These are phyloP conservation scores for Danaus melanippus DNA, from an alignment of 1,140 invertebrate species.

Conservation along the genomic window DNA sequence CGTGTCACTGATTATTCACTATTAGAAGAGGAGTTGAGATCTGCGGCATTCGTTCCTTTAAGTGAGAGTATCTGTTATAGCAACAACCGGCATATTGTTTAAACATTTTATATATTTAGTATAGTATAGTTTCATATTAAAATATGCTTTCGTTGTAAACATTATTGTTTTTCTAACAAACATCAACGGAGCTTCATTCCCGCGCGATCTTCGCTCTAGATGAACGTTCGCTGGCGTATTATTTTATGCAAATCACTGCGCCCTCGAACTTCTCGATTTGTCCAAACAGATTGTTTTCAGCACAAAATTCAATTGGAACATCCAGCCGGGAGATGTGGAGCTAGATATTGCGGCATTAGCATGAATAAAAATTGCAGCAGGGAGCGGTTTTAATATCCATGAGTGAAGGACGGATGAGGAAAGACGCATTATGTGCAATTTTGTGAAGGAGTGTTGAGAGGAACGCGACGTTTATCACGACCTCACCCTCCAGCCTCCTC, in stretches of 20 bases:
- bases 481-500: conserved; percentile 9
- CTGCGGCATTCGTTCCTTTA: too few relatives aligned
- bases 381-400: conserved; percentile 34
- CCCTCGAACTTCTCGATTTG: conserved; percentile 43
- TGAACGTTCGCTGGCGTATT: conserved; percentile 21
- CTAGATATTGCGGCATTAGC: conserved; percentile 35
- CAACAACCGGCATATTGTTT: too few relatives aligned
- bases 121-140: too few relatives aligned
- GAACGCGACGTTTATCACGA: conserved; percentile 19
- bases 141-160: neutral
- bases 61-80: too few relatives aligned
- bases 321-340: conserved; percentile 33
- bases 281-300: conserved; percentile 55
- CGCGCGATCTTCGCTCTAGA: neutral
- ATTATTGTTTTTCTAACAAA: too few relatives aligned
- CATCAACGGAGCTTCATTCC: too few relatives aligned
- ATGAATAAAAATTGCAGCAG: conserved; percentile 3
- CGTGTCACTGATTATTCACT: too few relatives aligned
- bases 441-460: conserved; percentile 19
- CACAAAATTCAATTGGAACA: conserved; percentile 29
- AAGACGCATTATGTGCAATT: conserved; percentile 34
- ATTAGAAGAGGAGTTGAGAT: too few relatives aligned
- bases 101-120: too few relatives aligned
- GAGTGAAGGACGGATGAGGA: conserved; percentile 2
- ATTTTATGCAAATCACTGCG: conserved; percentile 42